Conservation (phyloP, 2,888 invertebrate genomes). For the Pasiphila rectangulata region DNA sequence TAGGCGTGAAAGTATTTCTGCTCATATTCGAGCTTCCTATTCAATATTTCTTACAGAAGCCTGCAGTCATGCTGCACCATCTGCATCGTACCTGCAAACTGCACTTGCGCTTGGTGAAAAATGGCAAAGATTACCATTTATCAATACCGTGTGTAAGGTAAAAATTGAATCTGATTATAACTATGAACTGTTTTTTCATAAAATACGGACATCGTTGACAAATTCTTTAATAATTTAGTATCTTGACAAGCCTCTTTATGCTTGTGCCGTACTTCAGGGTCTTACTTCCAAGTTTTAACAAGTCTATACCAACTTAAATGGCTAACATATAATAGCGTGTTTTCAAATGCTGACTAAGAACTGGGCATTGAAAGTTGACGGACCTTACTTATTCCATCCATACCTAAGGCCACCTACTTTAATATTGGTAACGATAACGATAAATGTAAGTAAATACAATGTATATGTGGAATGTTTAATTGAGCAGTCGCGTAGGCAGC, state of each 20-base stretch:
- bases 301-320: not conserved
- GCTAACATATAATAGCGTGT: not conserved
- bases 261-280: no score
- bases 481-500: conserved; percentile 71
- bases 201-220: not conserved
- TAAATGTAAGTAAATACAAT: conserved; percentile 43
- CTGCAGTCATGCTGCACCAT: conserved; percentile 9
- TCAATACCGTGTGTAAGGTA: conserved; percentile 1
- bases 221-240: no score
- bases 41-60: conserved; percentile 1
- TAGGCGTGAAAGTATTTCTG: no score
- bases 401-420: conserved; percentile 8
- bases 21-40: no score
- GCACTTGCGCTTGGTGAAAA: conserved; percentile 14
- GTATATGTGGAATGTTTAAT: conserved; percentile 71
- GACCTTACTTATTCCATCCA: conserved; percentile 6
- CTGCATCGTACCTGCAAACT: conserved; percentile 15
- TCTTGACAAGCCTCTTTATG: no score
- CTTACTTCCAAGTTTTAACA: no score
- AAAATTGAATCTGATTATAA: not conserved
- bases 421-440: conserved; percentile 7
- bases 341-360: not conserved
- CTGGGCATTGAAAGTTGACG: conserved; percentile 20
- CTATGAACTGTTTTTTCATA: not conserved
- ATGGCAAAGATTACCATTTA: conserved; percentile 8